A percentile compares a stretch with the other conserved stretches of the same genome.
phyloP scores from a whole-genome alignment of 2,888 invertebrate genomes.

The Dicyrtomina minuta region DNA sequence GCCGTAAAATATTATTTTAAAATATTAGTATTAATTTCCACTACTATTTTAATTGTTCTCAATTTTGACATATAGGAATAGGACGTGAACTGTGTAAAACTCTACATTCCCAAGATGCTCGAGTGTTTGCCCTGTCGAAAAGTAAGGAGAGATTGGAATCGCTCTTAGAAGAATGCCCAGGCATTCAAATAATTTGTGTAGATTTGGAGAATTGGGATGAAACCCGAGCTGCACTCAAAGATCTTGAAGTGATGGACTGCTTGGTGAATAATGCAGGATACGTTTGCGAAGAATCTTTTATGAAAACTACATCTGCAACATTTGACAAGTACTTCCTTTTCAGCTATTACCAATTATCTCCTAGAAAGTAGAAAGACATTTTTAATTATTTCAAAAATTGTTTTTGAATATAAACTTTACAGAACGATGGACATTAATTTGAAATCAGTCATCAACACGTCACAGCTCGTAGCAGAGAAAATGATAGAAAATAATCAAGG shows the following conservation, averaged over 20 bases:
- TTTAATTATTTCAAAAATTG: too few relatives aligned
- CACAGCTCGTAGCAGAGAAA: conserved; percentile 67
- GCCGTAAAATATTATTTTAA: too few relatives aligned
- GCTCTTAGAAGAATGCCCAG: conserved; percentile 63
- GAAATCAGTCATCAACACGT: conserved; percentile 80
- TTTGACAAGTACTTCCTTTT: conserved; percentile 67
- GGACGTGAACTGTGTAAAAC: conserved; percentile 62
- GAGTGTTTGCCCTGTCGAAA: conserved; percentile 75
- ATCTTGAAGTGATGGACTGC: conserved; percentile 70
- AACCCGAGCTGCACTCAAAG: conserved; percentile 64
- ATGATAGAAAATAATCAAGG: conserved; percentile 36
- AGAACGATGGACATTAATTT: conserved; percentile 70
- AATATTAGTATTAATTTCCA: conserved; percentile 14
- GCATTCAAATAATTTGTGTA: conserved; percentile 67
- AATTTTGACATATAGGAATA: conserved; percentile 59
- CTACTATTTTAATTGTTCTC: neutral
- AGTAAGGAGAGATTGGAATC: conserved; percentile 67
- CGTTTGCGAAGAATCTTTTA: conserved; percentile 69
- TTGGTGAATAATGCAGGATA: conserved; percentile 89
- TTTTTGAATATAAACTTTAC: too few relatives aligned
- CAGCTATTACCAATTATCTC: too few relatives aligned
- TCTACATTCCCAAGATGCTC: conserved; percentile 58
- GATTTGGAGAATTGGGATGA: conserved; percentile 76
- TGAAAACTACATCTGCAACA: conserved; percentile 67
- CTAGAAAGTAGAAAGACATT: too few relatives aligned